Conservation (phyloP, 2,113 vertebrate genomes). For the Peromyscus leucopus region DNA sequence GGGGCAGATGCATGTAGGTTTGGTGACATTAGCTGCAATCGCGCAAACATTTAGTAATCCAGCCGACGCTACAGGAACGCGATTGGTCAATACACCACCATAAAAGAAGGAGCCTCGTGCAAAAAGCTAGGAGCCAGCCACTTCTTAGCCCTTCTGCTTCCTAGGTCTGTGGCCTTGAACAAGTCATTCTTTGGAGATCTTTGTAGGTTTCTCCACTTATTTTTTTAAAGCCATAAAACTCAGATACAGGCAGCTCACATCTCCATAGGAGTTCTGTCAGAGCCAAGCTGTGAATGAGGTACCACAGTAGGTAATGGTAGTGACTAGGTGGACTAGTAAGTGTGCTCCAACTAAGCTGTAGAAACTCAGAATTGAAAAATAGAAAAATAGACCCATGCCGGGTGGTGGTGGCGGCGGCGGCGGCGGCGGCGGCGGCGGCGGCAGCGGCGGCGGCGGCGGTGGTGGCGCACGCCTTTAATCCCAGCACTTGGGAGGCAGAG, state of each 20-base stretch:
- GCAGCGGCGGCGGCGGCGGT: too few species aligned
- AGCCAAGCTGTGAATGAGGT: neutral
- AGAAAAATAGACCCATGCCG: neutral
- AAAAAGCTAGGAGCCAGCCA: neutral
- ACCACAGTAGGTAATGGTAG: too few species aligned
- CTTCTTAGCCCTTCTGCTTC: neutral
- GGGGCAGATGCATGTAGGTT: neutral
- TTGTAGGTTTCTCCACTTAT: neutral
- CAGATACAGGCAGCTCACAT: neutral
- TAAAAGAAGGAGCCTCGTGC: accelerated
- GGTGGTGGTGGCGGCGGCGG: too few species aligned
- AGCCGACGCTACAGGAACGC: neutral
- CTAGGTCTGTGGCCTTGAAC: neutral
- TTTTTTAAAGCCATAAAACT: neutral
- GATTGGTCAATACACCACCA: accelerated
- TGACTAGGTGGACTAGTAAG: neutral
- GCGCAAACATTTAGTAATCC: neutral
- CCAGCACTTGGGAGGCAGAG: too few species aligned
- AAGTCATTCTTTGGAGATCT: neutral
- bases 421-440: too few species aligned
- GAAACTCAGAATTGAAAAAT: neutral
- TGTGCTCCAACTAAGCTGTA: accelerated
- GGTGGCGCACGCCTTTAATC: too few species aligned
- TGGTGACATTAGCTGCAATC: neutral
- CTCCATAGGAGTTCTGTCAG: neutral